Evolutionary conservation across 2,888 invertebrate species (phyloP), one percentile per base, ranked within the genome.

Genomic region (Ornithoptera priamus): DNA sequence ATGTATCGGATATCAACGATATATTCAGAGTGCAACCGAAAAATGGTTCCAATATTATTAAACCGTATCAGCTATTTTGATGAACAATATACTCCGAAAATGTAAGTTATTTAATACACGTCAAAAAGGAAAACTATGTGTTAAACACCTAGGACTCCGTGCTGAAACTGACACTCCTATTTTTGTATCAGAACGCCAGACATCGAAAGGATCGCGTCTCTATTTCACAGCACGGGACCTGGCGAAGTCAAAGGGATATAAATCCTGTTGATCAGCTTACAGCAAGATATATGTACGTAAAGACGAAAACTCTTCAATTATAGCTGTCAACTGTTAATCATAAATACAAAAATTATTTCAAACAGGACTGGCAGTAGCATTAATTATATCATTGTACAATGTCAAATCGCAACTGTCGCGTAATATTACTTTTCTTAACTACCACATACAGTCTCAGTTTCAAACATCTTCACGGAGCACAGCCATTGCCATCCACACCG

Each of bases 221-320:
- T 67, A 69, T 30, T 75, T 72, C 62, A 46, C 72, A 22, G 72
- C 72, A 1, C 61, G 72, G 5, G 36, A 36, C 8, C 8, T 36
- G 36, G 36, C 36, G 36, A 36, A 1, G 36, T 36, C 36, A 36
- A 36, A 36, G 36, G 36, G 5, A 72, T 68, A 60, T 17, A 70
- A 72, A 20, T 72, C 66, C 65, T 72, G 73, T 59, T 75, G 72
- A 72, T 72, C 75, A 0, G 64, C 69, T 1, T 72, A 68, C 30
- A 72, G 73, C 12, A 71, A 61, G 30, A 65, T 67, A 20, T 64
- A 61, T 17, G 66, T 72, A 58, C 57, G 65, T 15, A 60, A 70
- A 22, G 62, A 59, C 58, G 58, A 68, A 46, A 30, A 62, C 50
- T 20, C 50, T 20, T 72, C 68, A 8, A 75, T 69, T 2, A 73